Base-by-base conservation (phyloP, 2,888 invertebrate genomes). In the Dasysyrphus tricinctus region DNA sequence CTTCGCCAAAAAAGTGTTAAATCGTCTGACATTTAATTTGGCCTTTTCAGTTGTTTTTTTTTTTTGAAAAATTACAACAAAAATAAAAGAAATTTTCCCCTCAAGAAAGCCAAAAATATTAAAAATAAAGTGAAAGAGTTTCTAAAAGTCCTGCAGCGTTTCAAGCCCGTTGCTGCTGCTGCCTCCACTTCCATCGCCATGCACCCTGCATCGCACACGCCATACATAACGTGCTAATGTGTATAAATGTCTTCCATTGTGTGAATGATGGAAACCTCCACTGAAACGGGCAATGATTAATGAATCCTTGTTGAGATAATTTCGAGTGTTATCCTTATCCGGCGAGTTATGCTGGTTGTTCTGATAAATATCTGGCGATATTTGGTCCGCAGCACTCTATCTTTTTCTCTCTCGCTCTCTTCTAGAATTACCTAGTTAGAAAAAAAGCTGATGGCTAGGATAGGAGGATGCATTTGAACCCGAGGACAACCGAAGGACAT, bases 321-420 rank as follows among this genome's bases (percentile, higher is more conserved):
- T 89, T 88, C 79, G 82, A 88, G 88, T 88, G 88, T 89, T 88
- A 88, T 89, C 89, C 88, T 89, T 88, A 89, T 89, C 89, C 88
- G 80, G 85, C 88, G 77, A 88, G 88, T 88, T 88, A 88, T 88
- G 88, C 74, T 78, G 65, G 57, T 78, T 79, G 75, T 79, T 78
- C 75, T 82, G 86, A 82, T 86, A 82, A 88, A 83, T 86, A 79
- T 86, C 86, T 72, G 57, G 72, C 57, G 16, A 57, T 44, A 57
- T 69, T 51, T 29, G 49, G 29, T 39, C 69, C 39, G 24, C 61
- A 51, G 24, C 44, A 72, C 44, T 69, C 54, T 29, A 67, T 67
- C 70, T 24, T 24, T 24, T 61, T 63, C 29, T 14, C 34, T 19
- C 7, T 51, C 12, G 24, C 51, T 57, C 32, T 16, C 11, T 32